Base-by-base conservation (phyloP, 2,888 invertebrate genomes). In the Drosophila acutilabella region DNA sequence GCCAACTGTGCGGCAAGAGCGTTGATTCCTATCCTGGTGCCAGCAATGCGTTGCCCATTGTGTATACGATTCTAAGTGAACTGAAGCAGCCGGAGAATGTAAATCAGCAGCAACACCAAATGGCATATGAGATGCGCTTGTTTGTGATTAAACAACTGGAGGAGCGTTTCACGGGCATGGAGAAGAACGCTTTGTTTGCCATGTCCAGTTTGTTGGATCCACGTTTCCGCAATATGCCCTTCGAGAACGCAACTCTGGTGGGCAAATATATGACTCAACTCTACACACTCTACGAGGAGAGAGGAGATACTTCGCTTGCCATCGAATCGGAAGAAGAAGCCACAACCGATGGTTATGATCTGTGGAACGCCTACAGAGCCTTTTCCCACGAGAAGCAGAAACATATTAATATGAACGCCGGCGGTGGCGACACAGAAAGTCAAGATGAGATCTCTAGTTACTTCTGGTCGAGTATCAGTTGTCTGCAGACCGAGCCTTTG, bases 191-290 rank as follows among this genome's bases (percentile, higher is more conserved):
- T 2, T 50, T 48, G 1, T 30, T 74, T 14, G 81, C 80, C 1
- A 20, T 79, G 30, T 59, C 77, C 0, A 79, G 58, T 38, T 26
- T 80, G 5, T n/a, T 80, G 23, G 80, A 81, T 59, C 80, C 80
- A 0, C 79, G 80, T 1, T 80, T 79, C 26, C 81, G 81, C 0
- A 80, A 77, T 20, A 71, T 71, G 64, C 80, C 80, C 0, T 80
- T 80, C 3, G 60, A 81, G 41, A 78, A 26, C 33, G 45, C 50
- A 2, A 6, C 62, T 1, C 10, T 77, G 40, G 40, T 79, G 20
- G 62, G 62, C 14, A 79, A 79, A 51, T 81, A 80, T 54, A 74
- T 77, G 77, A 64, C 69, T 2, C 62, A 70, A 13, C 40, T 80
- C 5, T 79, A 75, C n/a, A 70, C 68, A 4, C 58, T 73, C 0